A percentile compares a stretch with the other conserved stretches of the same genome.
These are phyloP conservation scores for Tiliacea citrago DNA, from an alignment of 2,888 invertebrate species.

Conservation along the genomic window DNA sequence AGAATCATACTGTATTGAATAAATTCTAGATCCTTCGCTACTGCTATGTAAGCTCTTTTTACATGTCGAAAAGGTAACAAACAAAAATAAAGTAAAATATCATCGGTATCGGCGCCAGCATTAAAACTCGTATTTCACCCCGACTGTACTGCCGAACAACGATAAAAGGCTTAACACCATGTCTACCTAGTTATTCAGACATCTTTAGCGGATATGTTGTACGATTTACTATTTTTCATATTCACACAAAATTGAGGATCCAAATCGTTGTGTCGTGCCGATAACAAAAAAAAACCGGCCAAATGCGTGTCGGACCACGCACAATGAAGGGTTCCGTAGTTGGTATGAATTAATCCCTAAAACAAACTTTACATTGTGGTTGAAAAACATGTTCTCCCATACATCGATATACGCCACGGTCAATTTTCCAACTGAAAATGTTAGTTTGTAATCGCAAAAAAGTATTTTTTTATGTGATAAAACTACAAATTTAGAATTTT, in stretches of 20 bases:
- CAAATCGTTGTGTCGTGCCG: background rate
- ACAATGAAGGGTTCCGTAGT: too few species aligned
- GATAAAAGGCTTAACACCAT: slow-evolving; percentile 84
- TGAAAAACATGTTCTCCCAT: too few species aligned
- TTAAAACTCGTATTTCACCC: slow-evolving; percentile 75
- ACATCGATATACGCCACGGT: too few species aligned
- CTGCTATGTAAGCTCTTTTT: background rate
- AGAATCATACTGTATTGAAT: background rate
- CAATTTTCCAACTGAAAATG: too few species aligned
- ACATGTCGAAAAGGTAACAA: slow-evolving; percentile 8
- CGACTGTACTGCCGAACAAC: slow-evolving; percentile 72
- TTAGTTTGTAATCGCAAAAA: too few species aligned
- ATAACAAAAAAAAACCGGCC: background rate
- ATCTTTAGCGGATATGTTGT: slow-evolving; percentile 64
- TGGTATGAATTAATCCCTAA: too few species aligned
- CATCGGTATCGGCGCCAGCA: slow-evolving; percentile 64
- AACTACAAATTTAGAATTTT: too few species aligned
- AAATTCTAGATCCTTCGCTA: too few species aligned
- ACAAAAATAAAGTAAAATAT: slow-evolving; percentile 62
- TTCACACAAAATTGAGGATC: background rate
- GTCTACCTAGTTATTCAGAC: slow-evolving; percentile 66
- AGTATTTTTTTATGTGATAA: too few species aligned
- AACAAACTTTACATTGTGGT: too few species aligned
- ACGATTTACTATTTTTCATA: slow-evolving; percentile 29
- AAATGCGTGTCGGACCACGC: too few species aligned